Evolutionary conservation across 64 coral and sea anemone genomes (phyloP).

Genomic region (Stylophora pistillata): DNA sequence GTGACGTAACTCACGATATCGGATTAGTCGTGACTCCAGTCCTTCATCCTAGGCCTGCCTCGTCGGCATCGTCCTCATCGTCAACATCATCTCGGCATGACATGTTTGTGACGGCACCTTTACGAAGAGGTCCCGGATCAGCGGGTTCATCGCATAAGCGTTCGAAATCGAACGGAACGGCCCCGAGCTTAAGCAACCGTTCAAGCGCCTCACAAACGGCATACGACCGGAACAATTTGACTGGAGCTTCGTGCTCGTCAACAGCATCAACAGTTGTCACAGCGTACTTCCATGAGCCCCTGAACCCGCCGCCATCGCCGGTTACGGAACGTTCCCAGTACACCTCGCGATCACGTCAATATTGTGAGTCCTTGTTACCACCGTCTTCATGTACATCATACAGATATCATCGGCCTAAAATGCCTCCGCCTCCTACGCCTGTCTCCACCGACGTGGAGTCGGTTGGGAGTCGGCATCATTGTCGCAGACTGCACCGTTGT

Average conservation of each 20-base stretch:
- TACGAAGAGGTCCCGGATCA: slow-evolving; percentile 61
- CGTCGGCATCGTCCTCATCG: slow-evolving; percentile 48
- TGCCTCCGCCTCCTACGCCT: slow-evolving; percentile 82
- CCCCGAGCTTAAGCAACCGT: slow-evolving; percentile 47
- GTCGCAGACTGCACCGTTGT: slow-evolving; percentile 56
- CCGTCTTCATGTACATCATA: slow-evolving; percentile 80
- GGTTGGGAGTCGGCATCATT: slow-evolving; percentile 53
- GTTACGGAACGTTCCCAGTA: slow-evolving; percentile 83
- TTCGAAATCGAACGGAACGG: slow-evolving; percentile 42
- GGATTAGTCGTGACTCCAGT: slow-evolving; percentile 80
- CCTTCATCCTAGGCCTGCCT: slow-evolving; percentile 21
- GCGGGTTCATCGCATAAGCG: slow-evolving; percentile 57
- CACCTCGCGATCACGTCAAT: slow-evolving; percentile 68
- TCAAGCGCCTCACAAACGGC: slow-evolving; percentile 66
- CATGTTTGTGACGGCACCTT: slow-evolving; percentile 38
- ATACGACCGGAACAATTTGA: slow-evolving; percentile 90
- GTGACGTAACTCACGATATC: slow-evolving; percentile 60
- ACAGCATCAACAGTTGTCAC: slow-evolving; percentile 83
- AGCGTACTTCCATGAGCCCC: slow-evolving; percentile 79
- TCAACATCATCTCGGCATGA: slow-evolving; percentile 53
- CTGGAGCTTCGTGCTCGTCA: slow-evolving; percentile 80
- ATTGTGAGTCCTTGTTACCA: slow-evolving; percentile 76
- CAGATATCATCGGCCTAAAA: slow-evolving; percentile 72
- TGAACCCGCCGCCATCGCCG: slow-evolving; percentile 89
- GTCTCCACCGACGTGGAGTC: slow-evolving; percentile 86